Evolutionary conservation across 2,888 invertebrate genomes (phyloP), one percentile per base, ranked within the genome.

Genomic region (Rambutsinella grinnellia): DNA sequence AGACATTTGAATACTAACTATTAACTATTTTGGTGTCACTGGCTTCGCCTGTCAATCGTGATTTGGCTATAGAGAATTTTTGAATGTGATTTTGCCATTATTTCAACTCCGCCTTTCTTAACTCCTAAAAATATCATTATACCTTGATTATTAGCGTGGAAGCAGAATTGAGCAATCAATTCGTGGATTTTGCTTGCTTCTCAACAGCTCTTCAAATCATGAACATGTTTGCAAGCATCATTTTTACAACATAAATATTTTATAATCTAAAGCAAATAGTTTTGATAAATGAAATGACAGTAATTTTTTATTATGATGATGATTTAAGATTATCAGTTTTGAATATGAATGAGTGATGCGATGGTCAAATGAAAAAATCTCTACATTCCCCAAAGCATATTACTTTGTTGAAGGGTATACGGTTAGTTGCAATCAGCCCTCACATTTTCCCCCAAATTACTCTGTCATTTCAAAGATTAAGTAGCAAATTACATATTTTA

Each of bases 121-220:
- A 15, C 72, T 72, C 65, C 60, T 26, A 51, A 21, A 61, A 65
- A 62, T 26, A 51, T 23, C 49, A 28, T 65, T 28, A 46, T 63
- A 27, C 54, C 23, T 23, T 19, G 17, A 28, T 44, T 51, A 21
- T 51, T 47, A 71, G 27, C 46, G 27, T 54, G 36, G 61, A 61
- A 46, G 46, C 70, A 23, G 63, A 72, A 72, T 72, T 72, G 72
- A 72, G 72, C 72, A 72, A 72, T 72, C 72, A 72, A 66, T 71
- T 63, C 63, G n/a, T n/a, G n/a, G n/a, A 26, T 57, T 71, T 54
- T 19, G 19, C 44, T 53, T 69, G 57, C 60, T 54, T 44, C 6
- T 36, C 13, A 36, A 13, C 36, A 8, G 36, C 36, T 5, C 36
- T 36, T n/a, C n/a, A n/a, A n/a, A n/a, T n/a, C n/a, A n/a, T n/a